Conservation (phyloP, 2,888 invertebrate species). For the Orgyia antiqua region DNA sequence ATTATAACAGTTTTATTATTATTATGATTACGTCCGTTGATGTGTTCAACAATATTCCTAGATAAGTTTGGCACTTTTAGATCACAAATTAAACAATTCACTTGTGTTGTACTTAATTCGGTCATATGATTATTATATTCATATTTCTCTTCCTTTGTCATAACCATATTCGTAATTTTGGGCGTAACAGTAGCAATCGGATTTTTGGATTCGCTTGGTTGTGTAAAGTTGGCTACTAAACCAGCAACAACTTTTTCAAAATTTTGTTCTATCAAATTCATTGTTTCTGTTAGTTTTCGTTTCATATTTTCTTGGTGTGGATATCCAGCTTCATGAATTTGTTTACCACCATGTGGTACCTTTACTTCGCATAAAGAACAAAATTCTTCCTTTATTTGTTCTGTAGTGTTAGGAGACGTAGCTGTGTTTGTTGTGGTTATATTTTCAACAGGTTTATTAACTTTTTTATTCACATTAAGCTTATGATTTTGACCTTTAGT, state of each 20-base stretch:
- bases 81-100: conserved; percentile 3
- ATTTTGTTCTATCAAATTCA: not conserved
- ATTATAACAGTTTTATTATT: not conserved
- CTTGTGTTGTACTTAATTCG: not conserved
- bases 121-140: conserved; percentile 1
- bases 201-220: not conserved
- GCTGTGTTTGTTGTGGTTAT: not conserved
- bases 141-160: not conserved
- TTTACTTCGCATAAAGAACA: conserved; percentile 9
- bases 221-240: no score
- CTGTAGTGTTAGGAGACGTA: not conserved
- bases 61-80: not conserved
- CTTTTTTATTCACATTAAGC: conserved; percentile 1
- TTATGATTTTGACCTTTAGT: conserved; percentile 1
- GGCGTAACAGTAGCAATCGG: not conserved
- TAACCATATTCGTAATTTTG: not conserved
- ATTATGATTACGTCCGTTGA: not conserved
- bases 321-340: conserved; percentile 1
- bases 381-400: not conserved
- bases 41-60: conserved; percentile 1
- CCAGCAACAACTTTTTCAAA: no score
- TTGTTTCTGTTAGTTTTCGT: not conserved
- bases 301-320: not conserved
- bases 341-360: conserved; percentile 5
- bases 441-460: not conserved